phyloP scores from a whole-genome alignment of 37 sponge, comb jelly and placozoan species.

The Axinella damicornis region DNA sequence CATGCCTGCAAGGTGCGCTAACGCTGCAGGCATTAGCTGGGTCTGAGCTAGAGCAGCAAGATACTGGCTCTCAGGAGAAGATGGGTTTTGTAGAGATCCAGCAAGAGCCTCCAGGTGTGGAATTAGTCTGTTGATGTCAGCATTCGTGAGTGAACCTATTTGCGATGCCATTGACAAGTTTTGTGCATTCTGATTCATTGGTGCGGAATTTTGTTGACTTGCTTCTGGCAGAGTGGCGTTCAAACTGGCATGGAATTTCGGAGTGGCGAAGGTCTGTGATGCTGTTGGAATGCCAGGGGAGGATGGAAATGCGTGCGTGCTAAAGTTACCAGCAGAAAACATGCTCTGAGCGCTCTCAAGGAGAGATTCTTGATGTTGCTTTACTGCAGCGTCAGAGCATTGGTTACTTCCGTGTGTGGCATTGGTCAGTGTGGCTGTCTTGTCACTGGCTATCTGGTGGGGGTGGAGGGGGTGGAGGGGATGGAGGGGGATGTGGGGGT shows the following conservation, averaged over 20 bases:
- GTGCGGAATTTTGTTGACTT: background rate
- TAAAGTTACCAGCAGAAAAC: constrained; percentile 46
- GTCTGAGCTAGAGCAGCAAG: constrained; percentile 33
- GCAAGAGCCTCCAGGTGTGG: constrained; percentile 44
- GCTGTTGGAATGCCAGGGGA: background rate
- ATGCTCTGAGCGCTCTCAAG: constrained; percentile 40
- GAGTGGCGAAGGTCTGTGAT: background rate
- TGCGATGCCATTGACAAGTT: too few relatives aligned
- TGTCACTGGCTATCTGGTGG: background rate
- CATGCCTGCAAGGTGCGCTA: background rate
- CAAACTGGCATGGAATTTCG: background rate
- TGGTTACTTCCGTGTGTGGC: too few relatives aligned
- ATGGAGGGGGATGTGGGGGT: too few relatives aligned
- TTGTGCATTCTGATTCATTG: background rate
- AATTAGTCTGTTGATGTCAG: constrained; percentile 14
- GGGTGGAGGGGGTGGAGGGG: too few relatives aligned
- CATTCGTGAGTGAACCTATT: constrained; percentile 5
- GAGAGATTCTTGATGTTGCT: background rate
- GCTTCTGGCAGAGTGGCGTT: background rate
- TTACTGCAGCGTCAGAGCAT: too few relatives aligned
- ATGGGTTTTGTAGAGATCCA: constrained; percentile 39
- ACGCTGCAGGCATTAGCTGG: constrained; percentile 2
- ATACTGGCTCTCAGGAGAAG: constrained; percentile 30
- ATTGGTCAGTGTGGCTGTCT: too few relatives aligned
- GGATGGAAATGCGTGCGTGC: background rate